Base-by-base conservation (phyloP, 2,113 vertebrate species). In the Orycteropus afer region DNA sequence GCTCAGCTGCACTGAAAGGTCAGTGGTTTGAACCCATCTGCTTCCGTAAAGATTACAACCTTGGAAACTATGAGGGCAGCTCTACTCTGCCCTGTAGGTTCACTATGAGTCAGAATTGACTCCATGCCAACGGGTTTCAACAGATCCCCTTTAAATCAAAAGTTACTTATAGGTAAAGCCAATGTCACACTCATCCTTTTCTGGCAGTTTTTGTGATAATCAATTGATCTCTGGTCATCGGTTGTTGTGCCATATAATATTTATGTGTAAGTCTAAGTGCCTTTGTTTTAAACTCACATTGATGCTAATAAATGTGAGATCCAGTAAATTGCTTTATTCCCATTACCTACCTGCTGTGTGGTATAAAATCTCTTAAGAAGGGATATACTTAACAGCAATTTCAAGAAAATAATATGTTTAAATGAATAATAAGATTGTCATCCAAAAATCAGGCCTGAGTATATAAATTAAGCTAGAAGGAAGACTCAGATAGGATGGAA, bases 401-500 rank as follows among this genome's bases (percentile, higher is more conserved):
- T 32, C 25, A 77, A 81, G 84, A 93, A 97, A 96, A 81, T 59
- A 82, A 93, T 94, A 80, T 67, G 11, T 81, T 76, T 87, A 96
- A 93, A 65, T 90, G 42, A 63, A 53, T 82, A 77, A n/a, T 91
- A 78, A 82, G 42, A 83, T 88, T 89, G 32, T 17, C 37, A 90
- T 20, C 37, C 63, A 27, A 11, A 95, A 92, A 65, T 51, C 73
- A 40, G 34, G 18, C 34, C n/a, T 77, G 7, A 42, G 14, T 63
- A 59, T 34, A 57, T 40, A 86, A 74, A 23, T 9, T 42, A 88
- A 89, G n/a, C 34, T 93, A 69, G 55, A 95, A 85, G 73, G 65
- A 90, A 92, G 55, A 82, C 2, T 42, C 63, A 71, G 23, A 84
- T 45, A 76, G 51, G 14, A 22, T 92, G 61, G 27, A 73, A 40